Evolutionary conservation across 2,113 vertebrate genomes (phyloP), one percentile per base, ranked within the genome.

Genomic region (Nesogale talazaci): DNA sequence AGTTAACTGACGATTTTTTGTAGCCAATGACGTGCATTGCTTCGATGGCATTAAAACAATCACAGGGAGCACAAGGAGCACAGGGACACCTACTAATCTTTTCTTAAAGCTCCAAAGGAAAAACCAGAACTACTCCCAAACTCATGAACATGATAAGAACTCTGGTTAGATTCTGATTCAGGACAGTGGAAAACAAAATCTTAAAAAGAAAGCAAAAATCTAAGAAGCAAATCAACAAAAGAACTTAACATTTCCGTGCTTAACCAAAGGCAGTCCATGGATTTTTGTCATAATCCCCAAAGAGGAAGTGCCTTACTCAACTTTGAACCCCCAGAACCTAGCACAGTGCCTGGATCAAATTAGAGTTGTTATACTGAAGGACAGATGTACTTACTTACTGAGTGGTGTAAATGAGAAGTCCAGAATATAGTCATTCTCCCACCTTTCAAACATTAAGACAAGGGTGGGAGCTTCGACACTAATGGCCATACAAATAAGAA

Each of bases 341-440:
- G 59, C 61, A 94, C 88, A 94, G 89, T 95, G 38, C 86, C 77
- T 91, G 31, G 17, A 90, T 74, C 46, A 95, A 91, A 92, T 25
- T 70, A 80, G 77, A 91, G 15, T 78, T 65, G 59, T 38, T 92
- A 85, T 90, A 81, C 87, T 52, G 83, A 93, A 86, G 15, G 78
- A 92, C n/a, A 75, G 94, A 84, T n/a, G 7, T 52, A 81, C 67
- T 82, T 52, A 81, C 67, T 82, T 91, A 92, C 70, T n/a, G 9
- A 70, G 65, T 81, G 67, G 3, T 63, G 69, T 69, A 88, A 4
- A 57, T 57, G 57, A 89, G 31, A 94, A 90, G 93, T 74, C 11
- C 57, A 83, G 67, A 63, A 67, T n/a, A 78, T 0, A 94, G 56
- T 16, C 63, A 74, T 86, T 90, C 31, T 89, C 15, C 70, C 65